Percentiles rank a stretch among this genome's conserved stretches.
Evolutionary conservation across 2,888 invertebrate species (phyloP).

Genomic region (Darwinula stevensoni): DNA sequence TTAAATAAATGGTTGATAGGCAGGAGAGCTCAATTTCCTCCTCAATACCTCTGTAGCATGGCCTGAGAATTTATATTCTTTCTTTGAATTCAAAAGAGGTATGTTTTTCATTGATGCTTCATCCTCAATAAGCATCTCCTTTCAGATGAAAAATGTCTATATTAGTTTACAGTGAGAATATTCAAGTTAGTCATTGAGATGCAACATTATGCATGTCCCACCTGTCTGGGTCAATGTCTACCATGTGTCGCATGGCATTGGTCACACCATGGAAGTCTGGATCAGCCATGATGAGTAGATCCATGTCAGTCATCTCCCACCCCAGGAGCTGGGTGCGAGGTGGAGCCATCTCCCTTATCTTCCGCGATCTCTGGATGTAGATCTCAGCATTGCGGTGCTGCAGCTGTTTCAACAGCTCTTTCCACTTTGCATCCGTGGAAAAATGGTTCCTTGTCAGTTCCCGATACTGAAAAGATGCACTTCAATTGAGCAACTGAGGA

Average conservation of each 20-base stretch:
- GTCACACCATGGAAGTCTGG: conserved; percentile 49
- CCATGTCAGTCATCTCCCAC: conserved; percentile 46
- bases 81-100: too few species aligned
- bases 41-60: too few species aligned
- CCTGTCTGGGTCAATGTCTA: conserved; percentile 54
- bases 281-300: conserved; percentile 53
- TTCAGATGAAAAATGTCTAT: not conserved
- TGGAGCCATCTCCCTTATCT: conserved; percentile 30
- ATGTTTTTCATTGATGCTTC: too few species aligned
- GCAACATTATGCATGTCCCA: conserved; percentile 11
- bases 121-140: not conserved
- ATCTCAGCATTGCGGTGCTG: conserved; percentile 77
- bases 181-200: not conserved
- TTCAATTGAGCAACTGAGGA: too few species aligned
- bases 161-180: not conserved
- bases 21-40: too few species aligned
- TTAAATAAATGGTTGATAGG: too few species aligned
- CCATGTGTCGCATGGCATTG: conserved; percentile 36
- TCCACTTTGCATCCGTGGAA: conserved; percentile 7
- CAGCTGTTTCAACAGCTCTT: conserved; percentile 52
- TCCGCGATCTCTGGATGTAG: conserved; percentile 65
- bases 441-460: conserved; percentile 8
- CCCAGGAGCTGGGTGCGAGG: conserved; percentile 48
- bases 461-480: conserved; percentile 7
- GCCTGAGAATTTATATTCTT: too few species aligned